Conservation (phyloP, 2,113 vertebrate species). For the Syngnathoides biaculeatus region DNA sequence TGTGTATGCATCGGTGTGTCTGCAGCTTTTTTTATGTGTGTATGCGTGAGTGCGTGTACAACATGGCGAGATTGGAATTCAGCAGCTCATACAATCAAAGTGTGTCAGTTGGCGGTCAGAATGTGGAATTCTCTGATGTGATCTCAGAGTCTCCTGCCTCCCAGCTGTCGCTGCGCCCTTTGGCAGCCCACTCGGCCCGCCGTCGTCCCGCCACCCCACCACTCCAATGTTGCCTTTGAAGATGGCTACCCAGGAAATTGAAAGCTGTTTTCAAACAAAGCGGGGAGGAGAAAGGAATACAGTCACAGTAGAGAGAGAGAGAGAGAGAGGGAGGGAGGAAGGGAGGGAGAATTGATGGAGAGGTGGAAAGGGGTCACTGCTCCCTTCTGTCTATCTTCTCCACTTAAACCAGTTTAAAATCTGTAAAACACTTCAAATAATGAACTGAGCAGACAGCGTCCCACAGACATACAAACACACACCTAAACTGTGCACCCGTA, state of each 20-base stretch:
- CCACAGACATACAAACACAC: too few species aligned
- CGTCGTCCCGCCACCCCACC: slow-evolving; percentile 2
- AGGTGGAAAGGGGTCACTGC: slow-evolving; percentile 14
- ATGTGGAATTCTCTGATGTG: slow-evolving; percentile 68
- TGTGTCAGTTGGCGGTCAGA: slow-evolving; percentile 55
- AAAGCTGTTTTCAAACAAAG: slow-evolving; percentile 73
- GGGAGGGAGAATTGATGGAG: slow-evolving; percentile 26
- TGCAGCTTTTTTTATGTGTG: too few species aligned
- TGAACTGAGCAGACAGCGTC: not conserved
- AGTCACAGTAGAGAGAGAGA: slow-evolving; percentile 19
- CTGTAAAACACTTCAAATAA: not conserved
- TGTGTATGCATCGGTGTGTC: slow-evolving; percentile 7
- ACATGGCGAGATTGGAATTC: slow-evolving; percentile 30
- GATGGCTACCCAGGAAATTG: slow-evolving; percentile 74
- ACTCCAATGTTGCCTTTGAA: slow-evolving; percentile 60
- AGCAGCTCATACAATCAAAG: slow-evolving; percentile 60
- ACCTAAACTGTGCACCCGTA: too few species aligned
- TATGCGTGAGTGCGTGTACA: slow-evolving; percentile 36
- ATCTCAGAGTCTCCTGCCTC: slow-evolving; percentile 67
- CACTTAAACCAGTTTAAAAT: not conserved
- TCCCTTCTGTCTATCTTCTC: not conserved
- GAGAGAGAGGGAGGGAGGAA: slow-evolving; percentile 9
- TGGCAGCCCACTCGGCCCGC: slow-evolving; percentile 50
- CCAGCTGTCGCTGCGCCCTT: slow-evolving; percentile 76
- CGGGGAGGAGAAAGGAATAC: slow-evolving; percentile 39